Percentiles rank a stretch among this genome's conserved stretches.
These are phyloP conservation scores for Neogale vison DNA, from an alignment of 2,113 vertebrate species.

Conservation along the genomic window DNA sequence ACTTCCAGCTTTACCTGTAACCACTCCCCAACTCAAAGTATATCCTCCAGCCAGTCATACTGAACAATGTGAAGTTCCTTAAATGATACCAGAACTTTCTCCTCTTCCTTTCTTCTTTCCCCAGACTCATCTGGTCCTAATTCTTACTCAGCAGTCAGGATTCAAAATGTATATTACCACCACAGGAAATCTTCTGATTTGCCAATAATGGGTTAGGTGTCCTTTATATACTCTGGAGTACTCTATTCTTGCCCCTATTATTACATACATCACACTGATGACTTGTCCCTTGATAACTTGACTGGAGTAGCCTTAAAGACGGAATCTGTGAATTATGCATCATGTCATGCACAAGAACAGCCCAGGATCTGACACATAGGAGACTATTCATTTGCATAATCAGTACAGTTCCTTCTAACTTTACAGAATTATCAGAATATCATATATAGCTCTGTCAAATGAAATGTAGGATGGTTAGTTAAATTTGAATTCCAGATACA, in stretches of 20 bases:
- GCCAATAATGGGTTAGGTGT: background rate
- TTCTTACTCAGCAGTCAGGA: background rate
- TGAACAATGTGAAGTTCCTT: background rate
- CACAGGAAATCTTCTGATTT: background rate
- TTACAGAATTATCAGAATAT: background rate
- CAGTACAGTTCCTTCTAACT: background rate
- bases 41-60: background rate
- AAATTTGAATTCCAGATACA: slow-evolving; percentile 28
- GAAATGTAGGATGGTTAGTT: background rate
- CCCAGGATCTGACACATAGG: background rate
- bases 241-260: background rate
- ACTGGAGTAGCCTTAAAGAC: background rate
- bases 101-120: background rate
- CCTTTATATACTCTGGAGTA: background rate
- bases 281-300: background rate
- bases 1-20: background rate
- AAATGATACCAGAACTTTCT: background rate
- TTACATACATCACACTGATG: background rate
- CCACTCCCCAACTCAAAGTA: background rate
- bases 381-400: background rate
- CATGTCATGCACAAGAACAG: background rate
- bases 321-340: background rate
- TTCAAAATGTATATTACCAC: background rate
- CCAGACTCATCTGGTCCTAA: background rate
- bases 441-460: background rate